phyloP scores from a whole-genome alignment of 2,888 invertebrate genomes.

The Anorthoa munda region DNA sequence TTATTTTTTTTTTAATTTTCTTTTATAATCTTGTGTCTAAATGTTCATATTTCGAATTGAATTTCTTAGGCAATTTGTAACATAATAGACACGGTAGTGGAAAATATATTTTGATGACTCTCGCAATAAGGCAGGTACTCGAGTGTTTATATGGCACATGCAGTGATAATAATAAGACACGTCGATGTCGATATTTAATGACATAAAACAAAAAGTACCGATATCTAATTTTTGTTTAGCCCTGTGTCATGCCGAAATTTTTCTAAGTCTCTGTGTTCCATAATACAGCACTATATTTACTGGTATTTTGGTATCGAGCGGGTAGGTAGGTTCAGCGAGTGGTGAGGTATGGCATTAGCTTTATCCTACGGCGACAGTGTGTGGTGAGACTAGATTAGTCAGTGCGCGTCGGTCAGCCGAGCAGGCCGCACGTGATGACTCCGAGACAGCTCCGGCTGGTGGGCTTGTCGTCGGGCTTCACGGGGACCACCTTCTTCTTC shows the following conservation, averaged over 20 bases:
- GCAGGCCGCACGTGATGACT: slow-evolving; percentile 81
- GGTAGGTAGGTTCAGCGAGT: neutral
- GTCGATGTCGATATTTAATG: no score
- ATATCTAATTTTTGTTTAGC: neutral
- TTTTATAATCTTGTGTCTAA: no score
- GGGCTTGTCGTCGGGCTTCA: slow-evolving; percentile 66
- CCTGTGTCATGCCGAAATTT: no score
- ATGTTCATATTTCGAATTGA: no score
- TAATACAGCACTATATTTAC: neutral
- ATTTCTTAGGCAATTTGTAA: no score
- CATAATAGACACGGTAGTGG: no score
- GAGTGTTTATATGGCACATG: neutral
- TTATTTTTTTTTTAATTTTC: no score
- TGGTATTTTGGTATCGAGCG: neutral
- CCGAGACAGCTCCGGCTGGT: slow-evolving; percentile 77
- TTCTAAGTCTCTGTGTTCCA: neutral
- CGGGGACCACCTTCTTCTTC: slow-evolving; percentile 82
- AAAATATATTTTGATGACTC: no score
- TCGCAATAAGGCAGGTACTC: neutral
- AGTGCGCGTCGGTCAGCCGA: slow-evolving; percentile 69
- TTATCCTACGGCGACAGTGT: neutral
- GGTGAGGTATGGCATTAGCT: neutral
- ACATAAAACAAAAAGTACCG: no score
- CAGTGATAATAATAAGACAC: no score
- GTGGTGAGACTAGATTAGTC: neutral